Base-by-base conservation (phyloP, 1,140 invertebrate genomes). In the Hirudo medicinalis region DNA sequence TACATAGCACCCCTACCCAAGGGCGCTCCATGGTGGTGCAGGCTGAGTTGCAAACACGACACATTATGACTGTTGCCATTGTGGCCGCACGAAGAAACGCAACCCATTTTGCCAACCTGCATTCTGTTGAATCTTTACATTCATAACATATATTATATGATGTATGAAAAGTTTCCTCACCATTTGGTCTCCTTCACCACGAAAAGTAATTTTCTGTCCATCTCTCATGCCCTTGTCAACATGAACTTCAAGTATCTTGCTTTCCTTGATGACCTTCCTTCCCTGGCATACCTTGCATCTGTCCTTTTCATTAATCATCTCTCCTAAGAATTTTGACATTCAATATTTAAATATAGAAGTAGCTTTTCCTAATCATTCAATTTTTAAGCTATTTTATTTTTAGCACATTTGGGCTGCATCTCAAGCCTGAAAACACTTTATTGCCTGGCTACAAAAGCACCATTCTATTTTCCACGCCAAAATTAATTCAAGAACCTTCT, bases 241-340 rank as follows among this genome's bases (percentile, higher is more conserved):
- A 80, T 97, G 91, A n/a, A 99, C 95, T 83, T 99, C 95, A 2
- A 99, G 83, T 74, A 97, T 91, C 83, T 98, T 98, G 53, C 92
- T 88, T 77, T 95, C 92, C 74, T 89, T 86, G 11, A 92, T 86
- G 19, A 92, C 91, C 82, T 97, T 97, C 75, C 89, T 89, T 20
- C 95, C 96, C 79, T 88, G 86, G 79, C 96, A 99, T 73, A 87
- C 86, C 82, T 94, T 95, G 85, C 95, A 99, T 68, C 77, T 78
- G 72, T 82, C 81, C 71, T 78, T 81, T 43, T 82, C 81, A 76
- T 74, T 91, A 85, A 84, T 97, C 89, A 79, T 91, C 91, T 67
- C 90, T 71, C 81, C 81, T 82, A 70, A 6, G 68, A 60, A 75
- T 74, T 25, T 72, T 25, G 67, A 70, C 63, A 49, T 20, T 40